phyloP scores from a whole-genome alignment of 35 echinoderm and acorn worm genomes.

The Heliocidaris tuberculata region DNA sequence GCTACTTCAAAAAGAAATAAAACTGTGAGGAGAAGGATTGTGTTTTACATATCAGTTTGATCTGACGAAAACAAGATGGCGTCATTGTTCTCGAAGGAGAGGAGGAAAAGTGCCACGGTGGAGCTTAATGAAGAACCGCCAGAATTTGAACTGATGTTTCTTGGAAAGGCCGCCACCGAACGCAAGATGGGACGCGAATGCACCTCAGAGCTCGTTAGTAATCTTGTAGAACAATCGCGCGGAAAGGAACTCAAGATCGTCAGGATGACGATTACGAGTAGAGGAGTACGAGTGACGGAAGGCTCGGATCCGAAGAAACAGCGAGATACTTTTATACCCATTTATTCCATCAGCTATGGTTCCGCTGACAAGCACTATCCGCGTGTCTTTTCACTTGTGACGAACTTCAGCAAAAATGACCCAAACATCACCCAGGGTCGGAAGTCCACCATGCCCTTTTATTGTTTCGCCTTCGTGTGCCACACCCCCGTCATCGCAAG shows the following conservation, averaged over 20 bases:
- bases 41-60: neutral
- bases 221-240: conserved; percentile 64
- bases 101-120: conserved; percentile 53
- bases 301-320: conserved; percentile 49
- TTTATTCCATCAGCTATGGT: conserved; percentile 87
- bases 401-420: conserved; percentile 62
- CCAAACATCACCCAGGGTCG: conserved; percentile 9
- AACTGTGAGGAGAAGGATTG: neutral
- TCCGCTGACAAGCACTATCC: conserved; percentile 72
- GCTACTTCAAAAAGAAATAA: neutral
- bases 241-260: conserved; percentile 67
- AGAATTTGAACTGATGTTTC: conserved; percentile 73
- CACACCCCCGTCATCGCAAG: conserved; percentile 55
- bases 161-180: conserved; percentile 61
- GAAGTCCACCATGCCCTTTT: conserved; percentile 52
- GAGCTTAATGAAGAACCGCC: conserved; percentile 75
- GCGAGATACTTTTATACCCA: conserved; percentile 85
- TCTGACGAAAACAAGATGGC: conserved; percentile 35
- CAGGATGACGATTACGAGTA: conserved; percentile 67
- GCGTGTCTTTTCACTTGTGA: conserved; percentile 87
- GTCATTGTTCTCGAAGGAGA: conserved; percentile 28
- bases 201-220: conserved; percentile 48
- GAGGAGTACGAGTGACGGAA: conserved; percentile 77
- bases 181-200: conserved; percentile 81
- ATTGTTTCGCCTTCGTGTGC: conserved; percentile 77